Conservation (phyloP, 1,140 invertebrate species). For the Drosophila lini region DNA sequence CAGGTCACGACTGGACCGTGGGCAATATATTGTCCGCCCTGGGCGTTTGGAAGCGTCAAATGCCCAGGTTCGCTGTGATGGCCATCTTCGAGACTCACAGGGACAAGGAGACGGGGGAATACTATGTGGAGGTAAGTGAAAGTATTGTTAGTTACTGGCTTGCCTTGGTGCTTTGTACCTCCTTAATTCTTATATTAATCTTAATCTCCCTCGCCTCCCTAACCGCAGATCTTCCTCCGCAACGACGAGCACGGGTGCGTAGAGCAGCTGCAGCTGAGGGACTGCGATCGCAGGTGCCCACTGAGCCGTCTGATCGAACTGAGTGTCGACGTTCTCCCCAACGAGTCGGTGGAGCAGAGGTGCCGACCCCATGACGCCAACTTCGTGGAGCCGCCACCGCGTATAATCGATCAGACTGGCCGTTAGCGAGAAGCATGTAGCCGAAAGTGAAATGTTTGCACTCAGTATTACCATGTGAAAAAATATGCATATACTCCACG, state of each 20-base stretch:
- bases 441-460: constrained; percentile 10
- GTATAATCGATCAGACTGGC: constrained; percentile 70
- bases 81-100: constrained; percentile 90
- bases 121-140: constrained; percentile 86
- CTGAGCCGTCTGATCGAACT: constrained; percentile 86
- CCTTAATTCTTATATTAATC: not conserved
- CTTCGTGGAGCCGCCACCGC: constrained; percentile 85
- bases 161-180: not conserved
- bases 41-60: constrained; percentile 88
- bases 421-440: constrained; percentile 17
- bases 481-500: constrained; percentile 10
- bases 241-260: constrained; percentile 86
- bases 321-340: constrained; percentile 86
- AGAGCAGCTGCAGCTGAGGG: constrained; percentile 86
- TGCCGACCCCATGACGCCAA: constrained; percentile 86
- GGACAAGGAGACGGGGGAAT: constrained; percentile 81
- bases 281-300: constrained; percentile 87
- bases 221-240: constrained; percentile 86
- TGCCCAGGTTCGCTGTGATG: constrained; percentile 90
- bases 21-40: constrained; percentile 89
- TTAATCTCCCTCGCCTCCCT: not conserved
- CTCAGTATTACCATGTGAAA: constrained; percentile 47
- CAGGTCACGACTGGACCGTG: constrained; percentile 91
- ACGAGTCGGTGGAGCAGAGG: constrained; percentile 85
- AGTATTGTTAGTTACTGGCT: not conserved